A percentile compares a stretch with the other conserved stretches of the same genome.
phyloP scores from a whole-genome alignment of 2,888 invertebrate genomes.

The Pristionchus exspectatus region DNA sequence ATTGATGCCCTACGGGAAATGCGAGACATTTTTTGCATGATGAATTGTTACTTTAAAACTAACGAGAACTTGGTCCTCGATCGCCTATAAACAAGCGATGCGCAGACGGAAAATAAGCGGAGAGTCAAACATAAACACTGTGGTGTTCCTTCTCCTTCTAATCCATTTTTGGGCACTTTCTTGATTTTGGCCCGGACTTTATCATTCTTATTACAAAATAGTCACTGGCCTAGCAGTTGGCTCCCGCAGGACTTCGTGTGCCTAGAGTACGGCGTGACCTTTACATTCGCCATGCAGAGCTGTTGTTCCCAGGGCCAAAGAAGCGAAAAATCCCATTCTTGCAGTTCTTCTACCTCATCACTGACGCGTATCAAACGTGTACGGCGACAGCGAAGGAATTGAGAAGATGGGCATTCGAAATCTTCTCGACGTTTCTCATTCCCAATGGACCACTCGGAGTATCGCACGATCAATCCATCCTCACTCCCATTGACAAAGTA shows the following conservation, averaged over 20 bases:
- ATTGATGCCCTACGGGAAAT: neutral
- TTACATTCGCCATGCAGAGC: too few species aligned
- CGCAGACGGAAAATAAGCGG: neutral
- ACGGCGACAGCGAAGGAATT: constrained; percentile 89
- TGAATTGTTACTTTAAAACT: neutral
- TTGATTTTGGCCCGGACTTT: too few species aligned
- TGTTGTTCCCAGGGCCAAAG: too few species aligned
- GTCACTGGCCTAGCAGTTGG: too few species aligned
- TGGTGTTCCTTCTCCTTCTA: constrained; percentile 2
- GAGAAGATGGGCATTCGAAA: constrained; percentile 97
- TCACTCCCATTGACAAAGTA: constrained; percentile 76
- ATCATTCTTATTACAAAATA: too few species aligned
- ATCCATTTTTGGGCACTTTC: neutral
- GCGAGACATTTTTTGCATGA: neutral
- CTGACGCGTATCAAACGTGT: constrained; percentile 88
- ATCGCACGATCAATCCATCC: constrained; percentile 74
- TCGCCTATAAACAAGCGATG: neutral
- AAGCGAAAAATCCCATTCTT: constrained; percentile 53
- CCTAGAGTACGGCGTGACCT: too few species aligned
- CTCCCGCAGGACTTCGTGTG: too few species aligned
- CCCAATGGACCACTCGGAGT: constrained; percentile 77
- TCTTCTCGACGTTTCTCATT: constrained; percentile 78
- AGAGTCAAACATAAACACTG: neutral
- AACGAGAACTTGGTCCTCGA: neutral
- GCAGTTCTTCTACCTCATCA: constrained; percentile 90